These are phyloP conservation scores for Apogon hyalosoma DNA, from an alignment of 2,797 vertebrate genomes.

Conservation along the genomic window DNA sequence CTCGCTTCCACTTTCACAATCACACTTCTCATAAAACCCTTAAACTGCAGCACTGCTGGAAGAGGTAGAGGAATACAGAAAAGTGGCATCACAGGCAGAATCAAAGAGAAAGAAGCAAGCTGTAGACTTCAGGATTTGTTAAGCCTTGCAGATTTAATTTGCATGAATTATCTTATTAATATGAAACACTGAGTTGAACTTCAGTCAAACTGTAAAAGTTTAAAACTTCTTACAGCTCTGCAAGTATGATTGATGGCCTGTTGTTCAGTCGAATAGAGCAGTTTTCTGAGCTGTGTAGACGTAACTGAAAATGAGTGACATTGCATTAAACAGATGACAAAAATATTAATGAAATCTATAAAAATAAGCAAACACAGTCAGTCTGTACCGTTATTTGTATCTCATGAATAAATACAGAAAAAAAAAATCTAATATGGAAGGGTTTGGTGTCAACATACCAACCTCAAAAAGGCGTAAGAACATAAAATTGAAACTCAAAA, in stretches of 20 bases:
- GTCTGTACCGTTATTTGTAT: too few relatives aligned
- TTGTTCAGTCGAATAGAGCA: constrained; percentile 24
- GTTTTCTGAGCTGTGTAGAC: constrained; percentile 14
- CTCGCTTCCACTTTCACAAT: constrained; percentile 64
- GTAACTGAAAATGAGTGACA: constrained; percentile 22
- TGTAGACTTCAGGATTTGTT: constrained; percentile 14
- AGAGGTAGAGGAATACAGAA: constrained; percentile 21
- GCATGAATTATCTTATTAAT: constrained; percentile 28
- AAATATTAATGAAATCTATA: too few relatives aligned
- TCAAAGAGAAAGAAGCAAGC: constrained; percentile 19
- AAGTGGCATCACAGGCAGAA: constrained; percentile 29
- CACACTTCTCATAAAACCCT: constrained; percentile 56
- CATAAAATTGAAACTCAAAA: too few relatives aligned
- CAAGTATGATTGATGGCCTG: constrained; percentile 43
- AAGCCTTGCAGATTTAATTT: constrained; percentile 22
- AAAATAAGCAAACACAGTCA: too few relatives aligned
- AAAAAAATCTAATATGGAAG: too few relatives aligned
- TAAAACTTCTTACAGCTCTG: constrained; percentile 8
- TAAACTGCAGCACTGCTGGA: constrained; percentile 36
- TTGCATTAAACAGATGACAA: neutral
- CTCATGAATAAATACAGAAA: too few relatives aligned
- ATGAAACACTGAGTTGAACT: constrained; percentile 19
- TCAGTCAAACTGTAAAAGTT: constrained; percentile 29
- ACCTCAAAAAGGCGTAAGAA: too few relatives aligned
- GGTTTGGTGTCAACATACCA: too few relatives aligned